phyloP scores from a whole-genome alignment of 1,140 invertebrate genomes.

The Rhopalosiphum maidis region DNA sequence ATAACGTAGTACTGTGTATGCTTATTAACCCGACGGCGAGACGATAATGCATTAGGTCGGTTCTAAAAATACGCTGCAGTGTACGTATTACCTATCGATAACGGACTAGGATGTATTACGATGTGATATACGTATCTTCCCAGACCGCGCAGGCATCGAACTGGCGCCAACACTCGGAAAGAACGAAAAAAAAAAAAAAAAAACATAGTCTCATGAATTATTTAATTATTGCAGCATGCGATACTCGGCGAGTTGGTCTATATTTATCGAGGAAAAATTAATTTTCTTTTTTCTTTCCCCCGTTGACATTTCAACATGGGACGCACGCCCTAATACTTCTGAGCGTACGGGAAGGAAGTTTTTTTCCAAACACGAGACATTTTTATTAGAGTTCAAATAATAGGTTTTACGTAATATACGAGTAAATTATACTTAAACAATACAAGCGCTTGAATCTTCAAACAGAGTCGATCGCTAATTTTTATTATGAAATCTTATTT shows the following conservation, averaged over 20 bases:
- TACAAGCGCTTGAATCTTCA: background rate
- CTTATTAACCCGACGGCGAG: background rate
- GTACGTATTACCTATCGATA: background rate
- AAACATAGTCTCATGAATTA: slow-evolving; percentile 48
- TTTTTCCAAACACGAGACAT: background rate
- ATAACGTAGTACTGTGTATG: background rate
- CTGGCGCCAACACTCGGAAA: background rate
- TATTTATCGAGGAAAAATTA: slow-evolving; percentile 44
- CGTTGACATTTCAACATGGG: background rate
- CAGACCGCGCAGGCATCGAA: background rate
- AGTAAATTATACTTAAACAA: background rate
- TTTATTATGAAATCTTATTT: background rate
- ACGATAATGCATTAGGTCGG: background rate
- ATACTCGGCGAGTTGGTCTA: background rate
- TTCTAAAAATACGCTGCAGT: background rate
- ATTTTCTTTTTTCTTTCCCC: background rate
- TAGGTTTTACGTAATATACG: background rate
- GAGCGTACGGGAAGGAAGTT: background rate
- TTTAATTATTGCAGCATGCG: slow-evolving; percentile 44
- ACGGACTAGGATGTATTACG: background rate
- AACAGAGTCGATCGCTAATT: background rate
- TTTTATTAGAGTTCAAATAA: background rate
- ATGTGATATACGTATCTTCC: background rate
- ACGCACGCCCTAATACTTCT: slow-evolving; percentile 11
- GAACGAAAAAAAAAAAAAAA: background rate